These are phyloP conservation scores for Agriotes lineatus DNA, from an alignment of 2,888 invertebrate species.

Conservation along the genomic window DNA sequence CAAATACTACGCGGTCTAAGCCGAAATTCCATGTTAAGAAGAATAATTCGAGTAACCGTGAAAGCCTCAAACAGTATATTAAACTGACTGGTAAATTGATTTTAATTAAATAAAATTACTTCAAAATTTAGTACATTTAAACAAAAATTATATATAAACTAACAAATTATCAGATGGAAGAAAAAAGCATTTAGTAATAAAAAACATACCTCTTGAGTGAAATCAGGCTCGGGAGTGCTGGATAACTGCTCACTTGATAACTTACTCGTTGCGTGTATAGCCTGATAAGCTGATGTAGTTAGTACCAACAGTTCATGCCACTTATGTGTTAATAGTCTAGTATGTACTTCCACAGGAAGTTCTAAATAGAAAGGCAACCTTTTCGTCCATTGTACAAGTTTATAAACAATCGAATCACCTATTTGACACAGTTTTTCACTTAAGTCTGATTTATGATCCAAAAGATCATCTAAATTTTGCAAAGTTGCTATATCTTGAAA, in stretches of 20 bases:
- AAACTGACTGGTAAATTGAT: no score
- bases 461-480: conserved; percentile 89
- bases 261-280: conserved; percentile 75
- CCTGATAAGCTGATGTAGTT: conserved; percentile 94
- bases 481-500: conserved; percentile 96
- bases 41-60: no score
- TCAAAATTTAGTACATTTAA: no score
- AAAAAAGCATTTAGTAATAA: background rate
- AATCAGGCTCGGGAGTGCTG: conserved; percentile 78
- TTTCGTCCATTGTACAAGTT: conserved; percentile 99
- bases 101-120: no score
- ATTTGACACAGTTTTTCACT: conserved; percentile 94
- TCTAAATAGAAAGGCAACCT: conserved; percentile 97
- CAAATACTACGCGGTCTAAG: no score
- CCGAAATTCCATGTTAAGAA: no score
- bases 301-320: conserved; percentile 97
- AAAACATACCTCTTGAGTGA: conserved; percentile 83
- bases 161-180: no score
- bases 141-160: no score
- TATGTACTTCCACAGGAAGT: conserved; percentile 95
- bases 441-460: conserved; percentile 91
- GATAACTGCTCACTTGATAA: conserved; percentile 30
- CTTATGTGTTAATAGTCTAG: conserved; percentile 94
- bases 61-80: no score
- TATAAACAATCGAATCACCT: conserved; percentile 98